Conservation (phyloP, 2,888 invertebrate genomes). For the Trilocha varians region DNA sequence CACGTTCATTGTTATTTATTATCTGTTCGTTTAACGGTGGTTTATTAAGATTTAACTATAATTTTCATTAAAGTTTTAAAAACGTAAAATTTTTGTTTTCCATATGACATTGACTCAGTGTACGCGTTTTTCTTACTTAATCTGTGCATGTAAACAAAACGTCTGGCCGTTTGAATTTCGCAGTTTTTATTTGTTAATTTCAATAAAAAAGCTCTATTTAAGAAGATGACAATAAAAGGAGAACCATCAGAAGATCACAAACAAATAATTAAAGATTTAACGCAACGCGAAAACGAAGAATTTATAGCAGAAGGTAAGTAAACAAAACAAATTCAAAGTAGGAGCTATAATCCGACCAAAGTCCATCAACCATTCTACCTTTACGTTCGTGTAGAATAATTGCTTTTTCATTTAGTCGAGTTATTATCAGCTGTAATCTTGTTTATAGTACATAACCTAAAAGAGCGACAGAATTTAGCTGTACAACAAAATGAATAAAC, state of each 20-base stretch:
- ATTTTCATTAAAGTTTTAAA: too few species aligned
- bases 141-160: too few species aligned
- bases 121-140: too few species aligned
- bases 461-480: background rate
- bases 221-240: background rate
- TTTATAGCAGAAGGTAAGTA: constrained; percentile 36
- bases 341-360: constrained; percentile 18
- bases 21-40: too few species aligned
- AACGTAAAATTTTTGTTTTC: too few species aligned
- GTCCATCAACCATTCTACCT: constrained; percentile 9
- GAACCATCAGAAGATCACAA: constrained; percentile 12
- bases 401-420: constrained; percentile 14
- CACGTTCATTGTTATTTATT: too few species aligned
- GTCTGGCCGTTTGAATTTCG: too few species aligned
- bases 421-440: constrained; percentile 26
- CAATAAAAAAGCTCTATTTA: background rate
- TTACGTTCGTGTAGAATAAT: constrained; percentile 2
- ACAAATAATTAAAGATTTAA: constrained; percentile 19
- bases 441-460: constrained; percentile 26
- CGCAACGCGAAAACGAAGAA: constrained; percentile 34
- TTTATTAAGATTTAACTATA: too few species aligned
- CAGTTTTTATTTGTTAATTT: too few species aligned
- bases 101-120: too few species aligned
- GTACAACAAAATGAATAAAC: constrained; percentile 50
- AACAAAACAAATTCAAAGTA: constrained; percentile 6